Evolutionary conservation across 2,888 invertebrate genomes (phyloP), one percentile per base, ranked within the genome.

Genomic region (Agelastica alni): DNA sequence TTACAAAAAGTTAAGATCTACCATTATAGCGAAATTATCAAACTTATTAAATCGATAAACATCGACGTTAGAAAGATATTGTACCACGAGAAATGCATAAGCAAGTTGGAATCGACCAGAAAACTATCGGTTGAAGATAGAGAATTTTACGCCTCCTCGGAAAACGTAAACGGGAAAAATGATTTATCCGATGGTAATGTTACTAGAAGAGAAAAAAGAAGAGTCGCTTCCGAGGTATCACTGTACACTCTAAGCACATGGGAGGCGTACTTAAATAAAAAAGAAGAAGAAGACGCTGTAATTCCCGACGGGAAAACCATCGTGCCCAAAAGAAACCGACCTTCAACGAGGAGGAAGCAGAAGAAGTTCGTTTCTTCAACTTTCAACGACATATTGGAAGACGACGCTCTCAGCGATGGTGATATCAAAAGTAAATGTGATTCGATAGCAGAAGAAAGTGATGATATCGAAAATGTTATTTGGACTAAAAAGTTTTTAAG

Each of bases 281-380:
- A 49, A 42, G 39, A 49, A 41, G 39, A 48, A 14, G 36, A 31
- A 39, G n/a, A 18, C 10, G 13, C 3, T 5, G 14, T 14, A 5
- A 32, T 4, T 5, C 10, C 31, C 9, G 7, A 32, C 10, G 18
- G 22, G 14, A 3, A 3, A 13, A 32, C 7, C 16, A 26, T 10
- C 13, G 26, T 49, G 14, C 14, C 41, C 1, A 49, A 41, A 41
- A 30, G 49, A 26, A 49, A 20, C 10, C n/a, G 20, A 32, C 42
- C 32, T 1, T 28, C 12, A 13, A 22, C 32, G 4, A 49, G 18
- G 22, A 18, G 42, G 17, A 49, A 49, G 17, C 32, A 49, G 9
- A 49, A 31, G 14, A 49, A 49, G 36, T 41, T 49, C 4, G 22
- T 49, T n/a, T 49, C 49, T 16, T 41, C 49, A 3, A 49, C 49